Evolutionary conservation across 2,888 invertebrate species (phyloP), one percentile per base, ranked within the genome.

Genomic region (Mythimna impura): DNA sequence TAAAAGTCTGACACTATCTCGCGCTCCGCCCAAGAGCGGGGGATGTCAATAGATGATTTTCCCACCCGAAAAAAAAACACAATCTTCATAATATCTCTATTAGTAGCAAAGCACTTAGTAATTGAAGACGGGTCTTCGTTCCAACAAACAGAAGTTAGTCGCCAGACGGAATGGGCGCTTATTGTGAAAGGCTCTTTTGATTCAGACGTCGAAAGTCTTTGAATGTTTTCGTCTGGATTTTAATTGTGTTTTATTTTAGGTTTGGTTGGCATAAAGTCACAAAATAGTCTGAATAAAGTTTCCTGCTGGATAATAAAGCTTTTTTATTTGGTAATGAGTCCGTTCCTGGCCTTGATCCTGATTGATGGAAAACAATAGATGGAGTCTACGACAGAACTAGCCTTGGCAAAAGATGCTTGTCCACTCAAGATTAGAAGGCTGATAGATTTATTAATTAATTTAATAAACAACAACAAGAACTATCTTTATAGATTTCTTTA

Each of bases 91-190:
- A 66, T 69, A 67, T 61, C 63, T 77, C 57, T 67, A 57, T 79
- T 78, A 71, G 71, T 12, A 66, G 36, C n/a, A 47, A 76, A 71
- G 64, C 64, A 67, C 64, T 82, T 82, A 57, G 79, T 82, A 78
- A 81, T 72, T 66, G 65, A 58, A 78, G 72, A 50, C 69, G 66
- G 40, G 36, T 40, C 50, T 34, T 77, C 54, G 54, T 63, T 65
- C n/a, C 66, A 22, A 68, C 65, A 78, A 82, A 72, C 65, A 66
- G 60, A 60, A 82, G 60, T 67, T 71, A 76, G 61, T 72, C 55
- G 67, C 78, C 65, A 80, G 82, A 68, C 58, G 67, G 36, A 81
- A 81, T 65, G 55, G 55, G 54, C 50, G 58, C 64, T 77, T 66
- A 71, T 66, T 55, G 30, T 71, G 20, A 76, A 66, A 54, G 34